phyloP scores from a whole-genome alignment of 2,888 invertebrate species.

The Cheilosia impressa region DNA sequence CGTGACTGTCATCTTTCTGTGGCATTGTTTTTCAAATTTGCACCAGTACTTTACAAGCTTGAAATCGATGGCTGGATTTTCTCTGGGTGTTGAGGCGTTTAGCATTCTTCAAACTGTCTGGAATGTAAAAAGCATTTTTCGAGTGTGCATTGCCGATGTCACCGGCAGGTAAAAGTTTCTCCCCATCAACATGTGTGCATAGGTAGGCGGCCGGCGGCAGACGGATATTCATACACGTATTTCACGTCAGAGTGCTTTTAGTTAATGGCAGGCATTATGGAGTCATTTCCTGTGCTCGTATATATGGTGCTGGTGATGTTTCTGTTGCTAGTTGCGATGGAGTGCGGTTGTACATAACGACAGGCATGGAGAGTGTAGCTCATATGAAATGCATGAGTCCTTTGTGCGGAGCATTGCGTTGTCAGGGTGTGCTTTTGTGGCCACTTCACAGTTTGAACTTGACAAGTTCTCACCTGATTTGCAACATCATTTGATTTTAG shows the following conservation, averaged over 20 bases:
- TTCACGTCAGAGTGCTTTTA: constrained; percentile 62
- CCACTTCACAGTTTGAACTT: constrained; percentile 51
- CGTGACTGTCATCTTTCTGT: constrained; percentile 51
- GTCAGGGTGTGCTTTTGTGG: constrained; percentile 13
- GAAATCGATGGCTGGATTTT: constrained; percentile 38
- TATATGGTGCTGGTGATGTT: constrained; percentile 18
- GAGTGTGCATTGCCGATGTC: constrained; percentile 44
- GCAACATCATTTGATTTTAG: constrained; percentile 5
- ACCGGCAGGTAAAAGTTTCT: constrained; percentile 28
- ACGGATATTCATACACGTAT: constrained; percentile 25
- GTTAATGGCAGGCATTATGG: constrained; percentile 67
- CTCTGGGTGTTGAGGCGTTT: neutral
- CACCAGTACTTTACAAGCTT: constrained; percentile 15
- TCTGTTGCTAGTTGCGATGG: constrained; percentile 11
- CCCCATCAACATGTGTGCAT: neutral
- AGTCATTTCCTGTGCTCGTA: constrained; percentile 59
- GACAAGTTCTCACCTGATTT: constrained; percentile 31
- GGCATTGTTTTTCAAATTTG: constrained; percentile 24
- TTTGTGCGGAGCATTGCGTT: constrained; percentile 6
- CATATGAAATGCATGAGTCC: constrained; percentile 10
- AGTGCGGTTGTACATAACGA: constrained; percentile 20
- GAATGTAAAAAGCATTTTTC: constrained; percentile 54
- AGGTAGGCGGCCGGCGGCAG: neutral
- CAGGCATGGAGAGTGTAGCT: constrained; percentile 17
- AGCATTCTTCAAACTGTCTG: constrained; percentile 54